A percentile compares a stretch with the other conserved stretches of the same genome.
Conservation (phyloP, 2,888 invertebrate genomes). For the Tribolium freemani region DNA sequence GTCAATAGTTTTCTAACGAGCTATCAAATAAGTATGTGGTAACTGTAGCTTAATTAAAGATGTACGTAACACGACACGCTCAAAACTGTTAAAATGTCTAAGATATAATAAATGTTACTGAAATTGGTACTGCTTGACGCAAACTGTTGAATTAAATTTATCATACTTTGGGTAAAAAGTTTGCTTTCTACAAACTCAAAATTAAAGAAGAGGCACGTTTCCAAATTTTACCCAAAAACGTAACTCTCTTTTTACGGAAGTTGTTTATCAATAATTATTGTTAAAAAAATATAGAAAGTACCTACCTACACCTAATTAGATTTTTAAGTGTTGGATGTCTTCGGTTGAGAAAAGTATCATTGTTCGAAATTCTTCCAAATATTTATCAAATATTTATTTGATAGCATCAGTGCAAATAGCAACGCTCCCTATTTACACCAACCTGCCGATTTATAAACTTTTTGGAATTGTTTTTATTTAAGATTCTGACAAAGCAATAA, state of each 20-base stretch:
- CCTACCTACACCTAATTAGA: background rate
- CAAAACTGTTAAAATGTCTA: constrained; percentile 28
- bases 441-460: background rate
- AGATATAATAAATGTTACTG: background rate
- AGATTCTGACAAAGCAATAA: constrained; percentile 9
- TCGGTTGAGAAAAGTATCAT: constrained; percentile 1
- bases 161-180: too few relatives aligned
- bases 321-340: constrained; percentile 22
- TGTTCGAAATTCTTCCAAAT: constrained; percentile 1
- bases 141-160: too few relatives aligned
- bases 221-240: too few relatives aligned
- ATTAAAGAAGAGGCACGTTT: too few relatives aligned
- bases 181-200: too few relatives aligned
- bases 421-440: background rate
- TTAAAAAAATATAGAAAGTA: too few relatives aligned
- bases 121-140: constrained; percentile 12
- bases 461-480: background rate
- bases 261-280: too few relatives aligned
- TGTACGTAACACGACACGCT: constrained; percentile 36
- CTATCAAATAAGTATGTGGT: constrained; percentile 40
- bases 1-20: constrained; percentile 43
- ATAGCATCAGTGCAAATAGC: constrained; percentile 1
- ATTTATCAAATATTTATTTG: constrained; percentile 4
- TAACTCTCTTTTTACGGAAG: too few relatives aligned
- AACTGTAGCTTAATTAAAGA: constrained; percentile 36